Evolutionary conservation across 2,888 invertebrate species (phyloP).

Genomic region (Himalopsyche japonica): DNA sequence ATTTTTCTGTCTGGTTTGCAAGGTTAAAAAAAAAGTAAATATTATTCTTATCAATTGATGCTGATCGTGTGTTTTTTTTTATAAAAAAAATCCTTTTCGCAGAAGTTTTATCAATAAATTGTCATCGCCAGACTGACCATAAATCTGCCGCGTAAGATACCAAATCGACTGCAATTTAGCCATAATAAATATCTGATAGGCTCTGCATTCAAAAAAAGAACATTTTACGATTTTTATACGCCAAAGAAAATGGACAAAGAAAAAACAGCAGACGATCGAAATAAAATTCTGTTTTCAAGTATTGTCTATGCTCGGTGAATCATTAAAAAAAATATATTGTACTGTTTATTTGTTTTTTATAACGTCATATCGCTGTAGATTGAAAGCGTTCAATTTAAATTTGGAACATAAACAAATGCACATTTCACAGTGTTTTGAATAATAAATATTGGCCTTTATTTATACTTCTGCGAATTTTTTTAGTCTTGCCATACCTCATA

Average conservation of each 20-base stretch:
- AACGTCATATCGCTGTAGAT: no score
- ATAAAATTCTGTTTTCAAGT: neutral
- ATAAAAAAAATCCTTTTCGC: neutral
- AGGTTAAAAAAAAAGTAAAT: neutral
- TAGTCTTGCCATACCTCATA: no score
- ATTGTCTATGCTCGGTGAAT: no score
- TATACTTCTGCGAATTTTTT: no score
- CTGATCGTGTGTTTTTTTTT: neutral
- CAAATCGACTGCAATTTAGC: neutral
- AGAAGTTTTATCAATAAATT: neutral
- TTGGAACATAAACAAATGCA: no score
- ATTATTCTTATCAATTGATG: neutral
- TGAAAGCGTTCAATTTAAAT: no score
- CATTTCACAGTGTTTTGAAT: no score
- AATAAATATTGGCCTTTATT: no score
- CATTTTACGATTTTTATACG: neutral
- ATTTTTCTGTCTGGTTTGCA: neutral
- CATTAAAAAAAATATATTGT: no score
- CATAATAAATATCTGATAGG: neutral
- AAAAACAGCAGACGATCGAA: neutral
- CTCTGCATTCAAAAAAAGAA: neutral
- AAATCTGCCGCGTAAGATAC: neutral
- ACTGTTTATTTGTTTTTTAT: no score
- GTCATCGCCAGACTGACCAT: neutral
- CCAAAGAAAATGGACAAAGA: neutral